Base-by-base conservation (phyloP, 23 tunicate genomes). In the Oikopleura vanhoeffeni region DNA sequence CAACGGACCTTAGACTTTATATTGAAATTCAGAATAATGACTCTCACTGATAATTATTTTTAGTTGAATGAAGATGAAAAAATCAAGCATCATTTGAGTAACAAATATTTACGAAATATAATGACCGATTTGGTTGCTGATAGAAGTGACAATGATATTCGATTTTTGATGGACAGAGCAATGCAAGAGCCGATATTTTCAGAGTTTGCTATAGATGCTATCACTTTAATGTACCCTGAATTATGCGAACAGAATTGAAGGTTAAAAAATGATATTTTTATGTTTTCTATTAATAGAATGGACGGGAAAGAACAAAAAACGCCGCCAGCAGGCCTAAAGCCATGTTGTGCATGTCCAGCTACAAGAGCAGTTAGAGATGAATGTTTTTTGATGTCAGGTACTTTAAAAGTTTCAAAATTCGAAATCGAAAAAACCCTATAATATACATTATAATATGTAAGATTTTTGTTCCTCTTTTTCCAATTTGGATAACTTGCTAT, bases 301-400 rank as follows among this genome's bases (percentile, higher is more conserved):
- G 60, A 49, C 18, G 18, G 60, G 8, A 18, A 49, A 49, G 18
- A 49, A 18, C 60, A 8, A 49, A 49, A 49, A 49, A 49, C 18
- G 8, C 60, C 60, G 18, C 60, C 60, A 18, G 18, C 8, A 49
- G 60, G 60, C 18, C 83, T 93, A 41, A 93, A 88, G 77, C 98
- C 98, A 0, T 93, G 98, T 41, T 93, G 98, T 67, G 90, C 86
- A 4, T 93, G 98, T 83, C 60, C 85, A 41, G 94, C 88, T 41
- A 90, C 94, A 0, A 93, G 90, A 86, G 85, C 85, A 0, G 40
- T 13, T 18, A 60, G 98, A 42, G 98, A 93, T 41, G 98, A 90
- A 86, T 93, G 97, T 88, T 89, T 40, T 32, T 76, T 71, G n/a
- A 28, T 32, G 60, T 84, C 40, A 39, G 34, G 39, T 40, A 64